Base-by-base conservation (phyloP, 2,113 vertebrate genomes). In the Rafetus swinhoei region DNA sequence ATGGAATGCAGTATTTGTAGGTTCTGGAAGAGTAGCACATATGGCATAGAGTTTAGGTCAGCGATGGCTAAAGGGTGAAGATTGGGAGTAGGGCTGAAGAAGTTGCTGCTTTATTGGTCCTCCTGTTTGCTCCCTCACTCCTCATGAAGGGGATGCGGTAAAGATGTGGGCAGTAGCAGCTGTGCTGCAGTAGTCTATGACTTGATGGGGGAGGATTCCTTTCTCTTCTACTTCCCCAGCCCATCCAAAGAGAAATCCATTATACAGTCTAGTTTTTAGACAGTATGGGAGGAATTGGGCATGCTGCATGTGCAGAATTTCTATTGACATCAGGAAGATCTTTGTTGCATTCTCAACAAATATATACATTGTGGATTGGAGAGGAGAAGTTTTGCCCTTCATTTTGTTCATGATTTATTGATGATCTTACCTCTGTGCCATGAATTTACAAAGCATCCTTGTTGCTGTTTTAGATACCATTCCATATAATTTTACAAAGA, bases 61-160 rank as follows among this genome's bases (percentile, higher is more conserved):
- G 0, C 13, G 80, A 2, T 59, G 59, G 1, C 89, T 59, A 7
- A 8, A 18, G 52, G 60, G 29, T 35, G 69, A 4, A 5, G 2
- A 8, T 77, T 13, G 35, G 32, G 65, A 16, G 32, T 8, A 9
- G 32, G 32, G 65, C n/a, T 35, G 86, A 81, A 52, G 27, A 91
- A 4, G 56, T 88, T 24, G 21, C 15, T 79, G 7, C 27, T 81
- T 60, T 22, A 11, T 19, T 65, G 65, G 18, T 7, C 4, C 22
- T 85, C 53, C 39, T 15, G 86, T 14, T 74, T 77, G 39, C 11
- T 45, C 32, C 65, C 35, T 50, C 35, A 22, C 10, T 77, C 39
- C 74, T 45, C 22, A 7, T 25, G 39, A 50, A 77, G 74, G 24
- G 22, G 24, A 5, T 77, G 39, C 65, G 39, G 25, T 24, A 77